These are phyloP conservation scores for Procavia capensis DNA, from an alignment of 2,113 vertebrate species.

Conservation along the genomic window DNA sequence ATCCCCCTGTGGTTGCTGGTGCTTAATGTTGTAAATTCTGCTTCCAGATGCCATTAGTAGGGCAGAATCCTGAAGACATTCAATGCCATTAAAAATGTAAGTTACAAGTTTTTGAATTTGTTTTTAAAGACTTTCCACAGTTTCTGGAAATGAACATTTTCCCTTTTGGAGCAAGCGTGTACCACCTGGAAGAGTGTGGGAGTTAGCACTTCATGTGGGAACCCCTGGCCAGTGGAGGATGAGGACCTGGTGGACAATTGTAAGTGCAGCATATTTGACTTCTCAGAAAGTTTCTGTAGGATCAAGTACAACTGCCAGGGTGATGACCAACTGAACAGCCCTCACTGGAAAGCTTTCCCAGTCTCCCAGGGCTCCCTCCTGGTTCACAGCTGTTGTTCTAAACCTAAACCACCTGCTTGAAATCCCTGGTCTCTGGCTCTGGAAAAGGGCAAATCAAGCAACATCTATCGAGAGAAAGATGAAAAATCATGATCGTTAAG, in stretches of 20 bases:
- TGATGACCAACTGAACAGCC: background rate
- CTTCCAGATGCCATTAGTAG: background rate
- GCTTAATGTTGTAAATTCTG: background rate
- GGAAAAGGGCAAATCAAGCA: background rate
- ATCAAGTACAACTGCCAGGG: background rate
- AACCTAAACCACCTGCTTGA: background rate
- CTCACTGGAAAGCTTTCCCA: background rate
- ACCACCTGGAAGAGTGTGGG: background rate
- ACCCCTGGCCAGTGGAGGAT: background rate
- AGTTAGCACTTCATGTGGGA: background rate
- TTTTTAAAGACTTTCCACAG: slow-evolving; percentile 6
- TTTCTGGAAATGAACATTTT: background rate
- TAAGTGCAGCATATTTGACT: background rate
- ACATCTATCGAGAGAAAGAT: too few species aligned
- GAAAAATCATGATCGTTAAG: too few species aligned
- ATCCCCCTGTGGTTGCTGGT: background rate
- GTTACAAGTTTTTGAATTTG: background rate
- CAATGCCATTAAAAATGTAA: slow-evolving; percentile 34
- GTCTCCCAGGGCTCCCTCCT: background rate
- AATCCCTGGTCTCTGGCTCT: background rate
- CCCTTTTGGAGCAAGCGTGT: background rate
- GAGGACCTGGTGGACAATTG: background rate
- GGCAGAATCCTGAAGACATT: background rate
- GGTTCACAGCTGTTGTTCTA: background rate
- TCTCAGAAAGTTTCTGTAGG: background rate